Percentiles rank a stretch among this genome's conserved stretches.
Evolutionary conservation across 2,113 vertebrate genomes (phyloP).

Genomic region (Myxocyprinus asiaticus): DNA sequence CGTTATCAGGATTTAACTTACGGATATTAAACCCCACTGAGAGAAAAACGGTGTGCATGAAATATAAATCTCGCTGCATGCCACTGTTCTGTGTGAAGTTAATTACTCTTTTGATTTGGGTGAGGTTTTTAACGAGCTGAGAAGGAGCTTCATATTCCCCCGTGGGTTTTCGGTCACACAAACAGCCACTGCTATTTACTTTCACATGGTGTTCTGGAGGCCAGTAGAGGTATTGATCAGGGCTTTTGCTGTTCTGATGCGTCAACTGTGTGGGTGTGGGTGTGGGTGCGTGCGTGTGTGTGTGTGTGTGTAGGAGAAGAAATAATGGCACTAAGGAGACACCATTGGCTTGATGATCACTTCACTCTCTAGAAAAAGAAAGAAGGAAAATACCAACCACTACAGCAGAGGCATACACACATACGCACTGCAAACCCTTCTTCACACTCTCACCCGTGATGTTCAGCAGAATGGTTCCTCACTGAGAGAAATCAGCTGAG

Average conservation of each 20-base stretch:
- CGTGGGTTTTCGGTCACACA: constrained; percentile 5
- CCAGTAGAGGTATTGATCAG: background rate
- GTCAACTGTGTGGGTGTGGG: background rate
- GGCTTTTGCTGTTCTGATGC: background rate
- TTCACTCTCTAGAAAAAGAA: constrained; percentile 24
- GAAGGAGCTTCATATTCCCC: constrained; percentile 24
- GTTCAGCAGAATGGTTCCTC: constrained; percentile 26
- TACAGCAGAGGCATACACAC: background rate
- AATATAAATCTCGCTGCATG: background rate
- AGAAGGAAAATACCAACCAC: background rate
- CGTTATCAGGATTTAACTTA: constrained; percentile 17
- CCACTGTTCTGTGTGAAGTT: constrained; percentile 9
- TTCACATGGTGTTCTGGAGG: constrained; percentile 4
- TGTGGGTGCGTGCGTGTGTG: constrained; percentile 16
- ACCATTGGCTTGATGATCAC: background rate
- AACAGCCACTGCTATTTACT: constrained; percentile 28
- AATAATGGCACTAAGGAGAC: background rate
- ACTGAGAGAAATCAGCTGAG: constrained; percentile 24
- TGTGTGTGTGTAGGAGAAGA: too few species aligned
- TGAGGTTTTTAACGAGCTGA: constrained; percentile 43
- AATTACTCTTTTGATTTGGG: constrained; percentile 52
- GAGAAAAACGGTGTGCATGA: background rate
- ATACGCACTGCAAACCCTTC: constrained; percentile 35
- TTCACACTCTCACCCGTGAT: constrained; percentile 45
- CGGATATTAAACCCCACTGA: constrained; percentile 18